These are phyloP conservation scores for Rhopalosiphum padi DNA, from an alignment of 1,140 invertebrate species.

Conservation along the genomic window DNA sequence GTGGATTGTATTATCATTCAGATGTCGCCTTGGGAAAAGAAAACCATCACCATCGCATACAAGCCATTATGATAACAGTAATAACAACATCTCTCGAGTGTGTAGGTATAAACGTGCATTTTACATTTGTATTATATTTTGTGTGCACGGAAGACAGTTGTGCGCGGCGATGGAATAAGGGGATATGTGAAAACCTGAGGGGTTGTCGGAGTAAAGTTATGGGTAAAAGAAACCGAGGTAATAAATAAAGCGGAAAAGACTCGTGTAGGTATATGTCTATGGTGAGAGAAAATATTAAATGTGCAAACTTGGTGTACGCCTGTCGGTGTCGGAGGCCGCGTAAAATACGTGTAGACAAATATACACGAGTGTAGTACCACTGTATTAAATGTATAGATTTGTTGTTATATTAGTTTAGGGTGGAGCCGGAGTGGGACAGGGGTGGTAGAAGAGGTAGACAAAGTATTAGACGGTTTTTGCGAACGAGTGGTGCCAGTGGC, in stretches of 20 bases:
- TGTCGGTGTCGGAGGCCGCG: conserved; percentile 1
- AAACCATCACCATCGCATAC: conserved; percentile 12
- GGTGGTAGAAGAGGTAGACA: background rate
- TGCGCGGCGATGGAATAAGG: background rate
- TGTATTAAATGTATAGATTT: conserved; percentile 43
- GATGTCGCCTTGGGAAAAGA: background rate
- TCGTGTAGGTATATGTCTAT: background rate
- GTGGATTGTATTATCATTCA: conserved; percentile 10
- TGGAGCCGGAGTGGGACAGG: background rate
- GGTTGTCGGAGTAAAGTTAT: conserved; percentile 33
- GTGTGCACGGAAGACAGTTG: background rate
- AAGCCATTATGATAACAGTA: conserved; percentile 11
- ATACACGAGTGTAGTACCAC: background rate
- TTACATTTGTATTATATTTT: conserved; percentile 14
- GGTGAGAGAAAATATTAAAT: conserved; percentile 39
- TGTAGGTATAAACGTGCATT: background rate
- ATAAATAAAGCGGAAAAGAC: conserved; percentile 36
- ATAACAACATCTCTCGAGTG: background rate
- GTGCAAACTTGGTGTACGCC: conserved; percentile 4
- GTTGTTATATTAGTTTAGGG: conserved; percentile 40
- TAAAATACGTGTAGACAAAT: conserved; percentile 45
- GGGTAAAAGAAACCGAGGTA: conserved; percentile 22
- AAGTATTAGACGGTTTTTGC: conserved; percentile 44
- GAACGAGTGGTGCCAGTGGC: background rate
- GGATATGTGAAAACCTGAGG: background rate